phyloP scores from a whole-genome alignment of 2,113 vertebrate species.

The Eublepharis macularius region DNA sequence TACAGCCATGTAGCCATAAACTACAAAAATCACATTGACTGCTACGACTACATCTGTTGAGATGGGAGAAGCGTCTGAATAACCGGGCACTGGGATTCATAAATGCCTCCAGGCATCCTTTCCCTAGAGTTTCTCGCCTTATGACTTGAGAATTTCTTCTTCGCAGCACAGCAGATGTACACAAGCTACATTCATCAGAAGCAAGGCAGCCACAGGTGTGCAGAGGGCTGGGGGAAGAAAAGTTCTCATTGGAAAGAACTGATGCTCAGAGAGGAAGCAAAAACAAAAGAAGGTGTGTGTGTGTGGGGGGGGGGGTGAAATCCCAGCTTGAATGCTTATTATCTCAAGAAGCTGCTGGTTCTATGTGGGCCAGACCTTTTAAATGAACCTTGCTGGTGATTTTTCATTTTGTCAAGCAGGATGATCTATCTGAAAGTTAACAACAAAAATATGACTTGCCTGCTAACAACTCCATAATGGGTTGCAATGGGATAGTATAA shows the following conservation, averaged over 20 bases:
- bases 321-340: not conserved
- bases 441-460: not conserved
- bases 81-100: not conserved
- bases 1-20: too few species aligned
- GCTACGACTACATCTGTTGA: not conserved
- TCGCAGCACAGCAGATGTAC: not conserved
- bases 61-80: not conserved
- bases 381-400: not conserved
- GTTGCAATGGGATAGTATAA: constrained; percentile 26
- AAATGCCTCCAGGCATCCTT: not conserved
- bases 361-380: not conserved
- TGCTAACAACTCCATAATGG: constrained; percentile 11
- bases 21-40: too few species aligned
- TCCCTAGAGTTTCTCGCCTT: not conserved
- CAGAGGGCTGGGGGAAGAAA: not conserved
- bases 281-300: too few species aligned
- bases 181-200: not conserved
- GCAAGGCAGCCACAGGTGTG: not conserved
- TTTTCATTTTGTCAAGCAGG: constrained; percentile 14
- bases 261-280: not conserved
- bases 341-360: constrained; percentile 2
- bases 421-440: constrained; percentile 14
- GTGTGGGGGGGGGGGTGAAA: too few species aligned
- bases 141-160: not conserved
- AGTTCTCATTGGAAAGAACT: not conserved